Evolutionary conservation across 2,113 vertebrate species (phyloP).

Genomic region (Raphicerus campestris): DNA sequence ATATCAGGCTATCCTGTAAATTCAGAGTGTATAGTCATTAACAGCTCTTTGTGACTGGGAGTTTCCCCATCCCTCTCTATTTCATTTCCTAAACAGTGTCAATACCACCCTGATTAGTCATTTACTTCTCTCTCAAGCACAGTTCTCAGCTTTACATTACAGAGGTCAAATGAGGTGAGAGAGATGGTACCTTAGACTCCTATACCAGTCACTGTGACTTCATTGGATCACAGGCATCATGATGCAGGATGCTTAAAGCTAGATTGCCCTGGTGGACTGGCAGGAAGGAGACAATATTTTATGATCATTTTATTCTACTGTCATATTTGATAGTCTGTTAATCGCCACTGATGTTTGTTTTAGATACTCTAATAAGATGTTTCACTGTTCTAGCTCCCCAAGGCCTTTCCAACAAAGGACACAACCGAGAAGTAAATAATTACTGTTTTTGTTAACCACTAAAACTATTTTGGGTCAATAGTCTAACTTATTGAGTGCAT

Average conservation of each 20-base stretch:
- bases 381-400: background rate
- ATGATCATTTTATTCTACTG: background rate
- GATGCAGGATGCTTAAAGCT: background rate
- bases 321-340: background rate
- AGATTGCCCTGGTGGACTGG: background rate
- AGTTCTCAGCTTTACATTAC: background rate
- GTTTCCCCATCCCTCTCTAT: background rate
- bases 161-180: background rate
- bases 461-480: conserved; percentile 11
- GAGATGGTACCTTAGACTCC: background rate
- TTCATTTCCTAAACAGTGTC: background rate
- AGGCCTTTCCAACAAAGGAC: conserved; percentile 4
- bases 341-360: conserved; percentile 26
- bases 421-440: conserved; percentile 22
- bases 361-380: conserved; percentile 13
- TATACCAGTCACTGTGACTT: background rate
- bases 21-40: background rate
- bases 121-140: background rate
- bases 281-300: background rate
- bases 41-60: background rate
- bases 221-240: background rate
- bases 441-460: background rate
- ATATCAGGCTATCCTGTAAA: background rate
- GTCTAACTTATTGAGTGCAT: background rate
- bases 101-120: background rate